Evolutionary conservation across 2,113 vertebrate genomes (phyloP), one percentile per base, ranked within the genome.

Genomic region (Nothobranchius furzeri): DNA sequence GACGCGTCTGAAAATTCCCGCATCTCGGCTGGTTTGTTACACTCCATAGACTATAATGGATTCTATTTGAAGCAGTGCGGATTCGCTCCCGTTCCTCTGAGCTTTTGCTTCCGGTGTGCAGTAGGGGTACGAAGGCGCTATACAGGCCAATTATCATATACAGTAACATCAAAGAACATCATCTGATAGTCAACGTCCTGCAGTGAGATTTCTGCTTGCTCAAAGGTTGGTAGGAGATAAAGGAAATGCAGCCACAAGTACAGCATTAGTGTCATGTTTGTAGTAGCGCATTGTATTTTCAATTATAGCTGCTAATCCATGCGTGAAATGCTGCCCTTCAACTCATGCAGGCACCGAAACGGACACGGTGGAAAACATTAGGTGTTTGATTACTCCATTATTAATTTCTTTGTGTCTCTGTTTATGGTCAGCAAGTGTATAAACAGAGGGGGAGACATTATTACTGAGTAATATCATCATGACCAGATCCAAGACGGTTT

Each of bases 381-480:
- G 40, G 36, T 61, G 51, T 74, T 25, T 58, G 14, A 57, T 67
- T 40, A 47, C 62, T 25, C 49, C 62, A 46, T 64, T 62, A 66
- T 52, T 47, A 35, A 58, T 51, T 75, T 42, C 35, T 69, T 55
- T 9, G 0, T 45, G 25, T 64, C 37, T 24, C n/a, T 37, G 42
- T 60, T 70, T 65, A 40, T 12, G 11, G 35, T 60, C 49, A 17
- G 17, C 20, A 57, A 60, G 42, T 14, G 30, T 11, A 61, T 49
- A 57, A 75, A 78, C 9, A 52, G 7, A 1, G 17, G 15, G 13
- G 11, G 24, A 60, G 52, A 53, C 61, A 53, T 13, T 6, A 14
- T 13, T 45, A 11, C 43, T 40, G 37, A 40, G 4, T 40, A 45
- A 45, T 45, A 11, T 45, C 9, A 45, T 4, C 2, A 11, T 12